These are phyloP conservation scores for Mesodorylaimus sp. DNA, from an alignment of 2,888 invertebrate species.

Conservation along the genomic window DNA sequence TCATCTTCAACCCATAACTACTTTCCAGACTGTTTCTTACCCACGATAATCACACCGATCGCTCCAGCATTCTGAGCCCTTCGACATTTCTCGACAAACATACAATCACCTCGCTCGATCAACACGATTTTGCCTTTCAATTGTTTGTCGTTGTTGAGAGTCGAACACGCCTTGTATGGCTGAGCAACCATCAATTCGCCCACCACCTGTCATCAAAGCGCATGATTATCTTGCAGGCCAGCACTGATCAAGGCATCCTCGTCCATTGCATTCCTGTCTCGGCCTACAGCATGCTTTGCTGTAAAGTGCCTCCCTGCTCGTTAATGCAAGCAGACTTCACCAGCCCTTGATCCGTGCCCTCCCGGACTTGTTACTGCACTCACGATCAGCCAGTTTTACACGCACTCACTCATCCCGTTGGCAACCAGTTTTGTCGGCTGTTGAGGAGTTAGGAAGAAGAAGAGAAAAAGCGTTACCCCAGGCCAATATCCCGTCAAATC, in stretches of 20 bases:
- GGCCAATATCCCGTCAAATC: slow-evolving; percentile 10
- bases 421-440: no score
- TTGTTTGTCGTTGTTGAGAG: slow-evolving; percentile 41
- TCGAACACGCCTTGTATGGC: slow-evolving; percentile 47
- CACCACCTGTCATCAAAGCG: slow-evolving; percentile 35
- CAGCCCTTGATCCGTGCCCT: no score
- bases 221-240: neutral
- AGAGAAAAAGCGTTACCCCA: neutral
- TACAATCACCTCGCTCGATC: slow-evolving; percentile 76
- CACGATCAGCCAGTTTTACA: no score
- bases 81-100: slow-evolving; percentile 82
- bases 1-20: no score
- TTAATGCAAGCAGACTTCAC: no score
- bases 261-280: no score
- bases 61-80: slow-evolving; percentile 62
- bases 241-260: neutral
- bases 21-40: slow-evolving; percentile 21
- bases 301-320: no score
- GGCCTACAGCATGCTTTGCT: no score
- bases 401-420: no score
- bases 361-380: no score
- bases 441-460: no score
- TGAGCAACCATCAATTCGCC: slow-evolving; percentile 46
- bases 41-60: slow-evolving; percentile 56
- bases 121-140: slow-evolving; percentile 57